These are phyloP conservation scores for Fistularia tabacaria DNA, from an alignment of 2,797 vertebrate genomes.

Conservation along the genomic window DNA sequence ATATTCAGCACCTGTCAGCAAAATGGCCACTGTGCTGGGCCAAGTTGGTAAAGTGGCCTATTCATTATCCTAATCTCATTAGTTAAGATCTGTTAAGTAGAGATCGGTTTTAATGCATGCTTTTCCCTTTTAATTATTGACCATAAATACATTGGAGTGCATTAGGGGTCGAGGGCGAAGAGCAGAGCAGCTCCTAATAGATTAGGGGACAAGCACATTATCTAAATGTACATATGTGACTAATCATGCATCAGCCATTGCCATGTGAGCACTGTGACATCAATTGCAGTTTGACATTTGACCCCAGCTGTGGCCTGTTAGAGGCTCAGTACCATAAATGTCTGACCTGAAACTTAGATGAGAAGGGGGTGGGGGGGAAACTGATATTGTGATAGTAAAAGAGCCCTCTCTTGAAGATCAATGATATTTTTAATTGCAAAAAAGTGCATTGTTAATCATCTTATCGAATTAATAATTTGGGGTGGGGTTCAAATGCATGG, in stretches of 20 bases:
- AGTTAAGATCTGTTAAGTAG: slow-evolving; percentile 86
- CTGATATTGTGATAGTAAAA: slow-evolving; percentile 44
- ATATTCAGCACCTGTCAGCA: slow-evolving; percentile 79
- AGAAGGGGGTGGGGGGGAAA: slow-evolving; percentile 6
- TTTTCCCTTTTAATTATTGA: slow-evolving; percentile 84
- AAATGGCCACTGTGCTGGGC: slow-evolving; percentile 61
- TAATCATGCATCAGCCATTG: slow-evolving; percentile 64
- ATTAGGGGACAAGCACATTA: slow-evolving; percentile 77
- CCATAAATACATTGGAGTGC: slow-evolving; percentile 81
- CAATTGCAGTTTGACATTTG: slow-evolving; percentile 75
- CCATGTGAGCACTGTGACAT: slow-evolving; percentile 63
- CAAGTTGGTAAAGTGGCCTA: slow-evolving; percentile 74
- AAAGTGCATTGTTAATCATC: slow-evolving; percentile 66
- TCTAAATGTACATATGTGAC: slow-evolving; percentile 80
- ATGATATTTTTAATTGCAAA: slow-evolving; percentile 61
- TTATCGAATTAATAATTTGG: slow-evolving; percentile 62
- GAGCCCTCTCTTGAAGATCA: slow-evolving; percentile 33
- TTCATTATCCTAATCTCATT: slow-evolving; percentile 85
- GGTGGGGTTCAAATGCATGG: slow-evolving; percentile 63
- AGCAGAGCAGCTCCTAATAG: slow-evolving; percentile 68
- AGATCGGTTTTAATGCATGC: slow-evolving; percentile 80
- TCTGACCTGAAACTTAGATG: slow-evolving; percentile 12
- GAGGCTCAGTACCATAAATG: slow-evolving; percentile 36
- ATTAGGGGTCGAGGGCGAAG: slow-evolving; percentile 69
- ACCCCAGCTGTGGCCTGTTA: slow-evolving; percentile 58